Base-by-base conservation (phyloP, 1,140 invertebrate species). In the Drosophila melanica region DNA sequence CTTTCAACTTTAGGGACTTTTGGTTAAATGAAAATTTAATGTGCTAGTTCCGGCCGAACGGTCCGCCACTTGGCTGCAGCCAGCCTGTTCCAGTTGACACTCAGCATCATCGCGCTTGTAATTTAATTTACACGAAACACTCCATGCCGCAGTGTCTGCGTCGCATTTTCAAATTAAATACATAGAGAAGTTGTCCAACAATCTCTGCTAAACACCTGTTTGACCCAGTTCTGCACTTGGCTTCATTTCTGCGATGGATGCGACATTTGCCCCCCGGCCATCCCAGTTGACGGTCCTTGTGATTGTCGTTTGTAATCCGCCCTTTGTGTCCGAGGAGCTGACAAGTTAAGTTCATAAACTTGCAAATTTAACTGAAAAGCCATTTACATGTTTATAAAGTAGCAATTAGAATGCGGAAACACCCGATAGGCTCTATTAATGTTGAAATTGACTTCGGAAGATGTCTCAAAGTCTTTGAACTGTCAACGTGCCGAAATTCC, bases 151-250 rank as follows among this genome's bases (percentile, higher is more conserved):
- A 74, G 66, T 74, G 58, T 74, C 57, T 45, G 51, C 70, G 58
- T 63, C 72, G 72, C 72, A 75, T 70, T 75, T 75, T 57, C 72
- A 70, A 75, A 75, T 75, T 75, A 75, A 75, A 75, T 75, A 70
- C 72, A 75, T 75, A 53, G 51, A 27, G 30, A 59, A 72, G 63
- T 67, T 66, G 54, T 37, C 33, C 42, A 64, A 18, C 30, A 23
- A 16, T 23, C 51, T 42, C 18, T 27, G 39, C 48, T 18, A 39
- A 23, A 64, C 58, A 68, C 71, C 71, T 74, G 57, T 50, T 55
- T 64, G 60, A 58, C 68, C 68, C 54, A 51, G 33, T 14, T 63
- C 23, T 48, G 23, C 16, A 33, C 16, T 12, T 12, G 16, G 16
- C 5, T 14, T 23, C 57, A 37, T 27, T 20, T 35, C 27, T 16